Evolutionary conservation across 1,140 invertebrate genomes (phyloP).

Genomic region (Pseudoatta argentina): DNA sequence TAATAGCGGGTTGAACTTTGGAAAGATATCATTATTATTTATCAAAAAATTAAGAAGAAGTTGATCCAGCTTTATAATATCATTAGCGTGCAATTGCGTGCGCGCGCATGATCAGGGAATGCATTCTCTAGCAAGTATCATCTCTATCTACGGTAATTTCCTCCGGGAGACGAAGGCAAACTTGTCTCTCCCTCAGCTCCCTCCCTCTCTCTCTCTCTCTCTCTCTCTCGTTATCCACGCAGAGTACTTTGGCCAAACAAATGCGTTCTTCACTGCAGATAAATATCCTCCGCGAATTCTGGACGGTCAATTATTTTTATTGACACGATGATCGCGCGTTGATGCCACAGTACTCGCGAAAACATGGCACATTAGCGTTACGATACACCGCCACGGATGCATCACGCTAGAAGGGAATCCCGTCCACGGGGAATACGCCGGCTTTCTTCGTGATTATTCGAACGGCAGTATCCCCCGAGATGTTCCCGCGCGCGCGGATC

Average conservation of each 20-base stretch:
- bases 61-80: conserved; percentile 30
- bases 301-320: conserved; percentile 60
- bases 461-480: conserved; percentile 23
- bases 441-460: conserved; percentile 56
- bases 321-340: conserved; percentile 32
- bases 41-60: conserved; percentile 16
- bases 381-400: neutral
- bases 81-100: conserved; percentile 41
- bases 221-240: neutral
- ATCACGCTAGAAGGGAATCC: conserved; percentile 8
- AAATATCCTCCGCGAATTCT: conserved; percentile 11
- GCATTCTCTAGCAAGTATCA: conserved; percentile 27
- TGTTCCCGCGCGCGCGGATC: neutral
- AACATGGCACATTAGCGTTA: neutral
- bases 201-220: neutral
- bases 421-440: conserved; percentile 20
- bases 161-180: conserved; percentile 42
- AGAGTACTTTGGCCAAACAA: conserved; percentile 36
- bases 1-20: neutral
- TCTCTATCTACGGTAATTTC: conserved; percentile 55
- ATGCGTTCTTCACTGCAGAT: conserved; percentile 17
- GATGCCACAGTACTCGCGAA: neutral
- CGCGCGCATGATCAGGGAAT: conserved; percentile 29
- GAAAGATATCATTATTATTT: neutral
- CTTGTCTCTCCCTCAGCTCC: neutral